Percentiles rank a stretch among this genome's conserved stretches.
Conservation (phyloP, 2,113 vertebrate species). For the Ceyx margarethae region DNA sequence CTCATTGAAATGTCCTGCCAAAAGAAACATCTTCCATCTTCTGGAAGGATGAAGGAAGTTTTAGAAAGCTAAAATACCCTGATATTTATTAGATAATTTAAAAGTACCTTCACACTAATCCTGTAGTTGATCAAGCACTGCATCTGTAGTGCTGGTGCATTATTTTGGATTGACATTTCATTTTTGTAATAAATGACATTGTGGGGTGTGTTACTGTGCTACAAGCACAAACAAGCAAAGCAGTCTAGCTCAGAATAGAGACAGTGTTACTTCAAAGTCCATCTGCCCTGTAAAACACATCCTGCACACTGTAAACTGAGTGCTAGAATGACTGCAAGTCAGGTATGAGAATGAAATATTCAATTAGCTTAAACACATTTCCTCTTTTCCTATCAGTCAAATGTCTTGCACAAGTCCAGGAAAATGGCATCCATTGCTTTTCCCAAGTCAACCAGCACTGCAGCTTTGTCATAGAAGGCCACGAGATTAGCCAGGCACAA, state of each 20-base stretch:
- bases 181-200: not conserved
- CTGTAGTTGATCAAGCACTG: not conserved
- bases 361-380: not conserved
- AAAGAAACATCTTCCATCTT: not conserved
- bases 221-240: constrained; percentile 7
- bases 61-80: not conserved
- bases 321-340: not conserved
- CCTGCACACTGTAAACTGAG: not conserved
- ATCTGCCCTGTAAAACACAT: not conserved
- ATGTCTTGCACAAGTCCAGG: too few relatives aligned
- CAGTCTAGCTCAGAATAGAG: not conserved
- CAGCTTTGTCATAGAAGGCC: too few relatives aligned
- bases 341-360: not conserved
- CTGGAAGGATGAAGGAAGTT: not conserved
- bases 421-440: too few relatives aligned
- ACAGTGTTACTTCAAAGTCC: not conserved
- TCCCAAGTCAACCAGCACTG: too few relatives aligned
- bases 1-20: not conserved
- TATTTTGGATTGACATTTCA: constrained; percentile 9
- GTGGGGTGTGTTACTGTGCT: not conserved
- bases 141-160: not conserved
- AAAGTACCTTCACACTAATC: not conserved
- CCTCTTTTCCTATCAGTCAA: too few relatives aligned
- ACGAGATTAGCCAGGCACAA: too few relatives aligned
- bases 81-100: not conserved